These are phyloP conservation scores for Zoanthus sociatus DNA, from an alignment of 92 coral and sea anemone genomes.

Conservation along the genomic window DNA sequence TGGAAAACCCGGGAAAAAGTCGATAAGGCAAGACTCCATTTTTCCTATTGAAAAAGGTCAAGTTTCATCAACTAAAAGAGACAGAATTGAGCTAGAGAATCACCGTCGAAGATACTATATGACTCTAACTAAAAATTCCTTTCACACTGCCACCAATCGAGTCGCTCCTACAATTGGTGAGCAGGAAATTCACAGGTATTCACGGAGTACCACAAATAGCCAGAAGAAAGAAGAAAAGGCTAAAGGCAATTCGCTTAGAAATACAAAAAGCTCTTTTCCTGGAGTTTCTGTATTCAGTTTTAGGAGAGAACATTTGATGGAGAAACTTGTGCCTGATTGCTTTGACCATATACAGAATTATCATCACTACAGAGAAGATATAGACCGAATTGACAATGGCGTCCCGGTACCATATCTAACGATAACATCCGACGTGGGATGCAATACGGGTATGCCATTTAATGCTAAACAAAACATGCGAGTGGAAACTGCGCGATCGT, in stretches of 20 bases:
- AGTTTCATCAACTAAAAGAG: constrained; percentile 69
- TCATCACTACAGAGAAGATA: constrained; percentile 79
- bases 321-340: constrained; percentile 69
- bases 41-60: constrained; percentile 68
- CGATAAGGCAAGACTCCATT: constrained; percentile 19
- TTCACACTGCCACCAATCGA: constrained; percentile 68
- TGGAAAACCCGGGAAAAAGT: not conserved
- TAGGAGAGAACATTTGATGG: constrained; percentile 40
- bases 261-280: constrained; percentile 1
- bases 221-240: not conserved
- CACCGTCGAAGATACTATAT: constrained; percentile 61
- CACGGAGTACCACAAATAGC: not conserved
- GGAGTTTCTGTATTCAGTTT: constrained; percentile 26
- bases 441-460: not conserved
- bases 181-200: constrained; percentile 55
- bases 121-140: constrained; percentile 60
- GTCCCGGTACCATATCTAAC: constrained; percentile 69
- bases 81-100: constrained; percentile 65
- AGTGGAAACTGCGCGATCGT: not conserved
- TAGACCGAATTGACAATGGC: constrained; percentile 68
- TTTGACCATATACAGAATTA: constrained; percentile 75
- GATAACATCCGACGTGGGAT: not conserved
- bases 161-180: constrained; percentile 77
- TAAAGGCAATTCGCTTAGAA: not conserved
- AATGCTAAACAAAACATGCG: not conserved